Percentiles rank a stretch among this genome's conserved stretches.
Conservation (phyloP, 2,113 vertebrate species). For the Macheiramphus alcinus region DNA sequence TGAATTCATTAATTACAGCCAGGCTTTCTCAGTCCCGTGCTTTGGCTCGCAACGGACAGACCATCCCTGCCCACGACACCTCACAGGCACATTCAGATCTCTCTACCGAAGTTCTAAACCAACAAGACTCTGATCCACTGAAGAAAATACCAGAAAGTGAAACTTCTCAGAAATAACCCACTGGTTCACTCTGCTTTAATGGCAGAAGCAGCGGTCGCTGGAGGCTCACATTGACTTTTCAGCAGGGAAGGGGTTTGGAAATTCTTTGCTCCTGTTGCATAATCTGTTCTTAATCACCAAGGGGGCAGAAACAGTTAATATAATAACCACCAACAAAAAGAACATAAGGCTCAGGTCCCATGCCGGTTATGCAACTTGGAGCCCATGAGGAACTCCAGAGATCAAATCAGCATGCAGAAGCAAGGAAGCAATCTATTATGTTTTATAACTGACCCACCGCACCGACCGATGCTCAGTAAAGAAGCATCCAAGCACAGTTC, state of each 20-base stretch:
- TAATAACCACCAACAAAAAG: neutral
- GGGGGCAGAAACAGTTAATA: slow-evolving; percentile 21
- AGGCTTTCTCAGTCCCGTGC: neutral
- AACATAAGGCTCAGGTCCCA: neutral
- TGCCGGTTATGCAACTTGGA: neutral
- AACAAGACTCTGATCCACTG: neutral
- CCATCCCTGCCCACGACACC: neutral
- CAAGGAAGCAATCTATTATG: slow-evolving; percentile 27
- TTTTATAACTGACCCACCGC: neutral
- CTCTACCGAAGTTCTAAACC: neutral
- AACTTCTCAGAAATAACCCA: neutral
- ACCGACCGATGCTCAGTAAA: neutral
- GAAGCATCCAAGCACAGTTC: neutral
- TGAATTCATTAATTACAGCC: neutral
- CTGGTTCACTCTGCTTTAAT: neutral
- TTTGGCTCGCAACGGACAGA: neutral
- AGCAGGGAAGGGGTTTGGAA: neutral
- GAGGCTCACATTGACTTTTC: neutral
- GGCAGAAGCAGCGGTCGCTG: neutral
- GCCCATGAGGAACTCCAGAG: neutral
- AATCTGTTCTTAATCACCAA: neutral
- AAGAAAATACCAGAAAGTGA: neutral
- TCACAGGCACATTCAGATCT: neutral
- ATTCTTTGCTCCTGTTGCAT: neutral
- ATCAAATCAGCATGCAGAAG: slow-evolving; percentile 38